Evolutionary conservation across 2,113 vertebrate genomes (phyloP), one percentile per base, ranked within the genome.

Genomic region (Tenrec ecaudatus): DNA sequence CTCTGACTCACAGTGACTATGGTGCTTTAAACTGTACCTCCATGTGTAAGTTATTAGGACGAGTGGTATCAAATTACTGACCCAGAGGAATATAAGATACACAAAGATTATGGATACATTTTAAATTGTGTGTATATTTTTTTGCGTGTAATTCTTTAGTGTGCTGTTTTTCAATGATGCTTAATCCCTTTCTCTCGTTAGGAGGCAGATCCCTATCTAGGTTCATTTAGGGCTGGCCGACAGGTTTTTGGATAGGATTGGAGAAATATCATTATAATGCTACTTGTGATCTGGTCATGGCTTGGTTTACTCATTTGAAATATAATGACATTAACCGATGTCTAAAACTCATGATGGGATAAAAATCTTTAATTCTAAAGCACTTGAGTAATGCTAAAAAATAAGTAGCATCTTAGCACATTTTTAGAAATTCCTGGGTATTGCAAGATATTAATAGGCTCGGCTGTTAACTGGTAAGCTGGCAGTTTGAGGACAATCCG

Each of bases 51-150:
- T 78, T 57, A 8, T 73, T 95, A 91, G 68, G 12, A 66, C 82
- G 5, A 11, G 9, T 47, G 64, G 85, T 88, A 80, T 33, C 43
- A 36, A 90, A 86, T 53, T 77, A 81, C 9, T 91, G 60, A 84
- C 73, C 3, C 40, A 38, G 29, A 43, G 8, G 11, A 85, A 91
- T 76, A 84, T 38, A 85, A 85, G 14, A 64, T 83, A 16, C 4
- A 53, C 15, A 38, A 93, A 91, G 3, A 71, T 87, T 27, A 95
- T 87, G 12, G 31, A 78, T 73, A 89, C 43, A 87, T 60, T 88
- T 17, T 75, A 47, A 91, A 10, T 47, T 47, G 5, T 47, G 10
- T 47, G 43, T 47, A 47, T 47, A 47, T n/a, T n/a, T n/a, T n/a
- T 47, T 5, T 47, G 43, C 10, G 43, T 47, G 10, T 47, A 76